These are phyloP conservation scores for Xerus inauris DNA, from an alignment of 2,113 vertebrate genomes.

Conservation along the genomic window DNA sequence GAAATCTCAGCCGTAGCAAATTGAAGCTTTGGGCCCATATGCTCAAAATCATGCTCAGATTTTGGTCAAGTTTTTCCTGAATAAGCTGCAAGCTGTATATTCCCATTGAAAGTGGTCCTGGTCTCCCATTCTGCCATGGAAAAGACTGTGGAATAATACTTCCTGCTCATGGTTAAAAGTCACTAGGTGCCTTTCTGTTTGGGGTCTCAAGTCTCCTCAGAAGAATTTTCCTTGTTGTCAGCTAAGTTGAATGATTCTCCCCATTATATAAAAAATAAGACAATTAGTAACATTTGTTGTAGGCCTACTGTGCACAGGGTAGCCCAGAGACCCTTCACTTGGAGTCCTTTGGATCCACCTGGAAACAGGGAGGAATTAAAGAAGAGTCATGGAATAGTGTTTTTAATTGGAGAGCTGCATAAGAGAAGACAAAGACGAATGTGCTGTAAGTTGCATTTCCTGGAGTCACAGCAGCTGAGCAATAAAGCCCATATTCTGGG, in stretches of 20 bases:
- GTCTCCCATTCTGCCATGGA: not conserved
- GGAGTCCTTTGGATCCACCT: not conserved
- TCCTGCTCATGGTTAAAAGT: not conserved
- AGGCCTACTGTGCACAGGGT: fast-evolving
- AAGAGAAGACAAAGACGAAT: not conserved
- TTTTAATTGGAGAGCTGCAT: not conserved
- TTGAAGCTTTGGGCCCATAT: slow-evolving; percentile 58
- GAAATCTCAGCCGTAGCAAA: slow-evolving; percentile 61
- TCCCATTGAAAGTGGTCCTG: not conserved
- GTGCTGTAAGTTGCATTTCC: not conserved
- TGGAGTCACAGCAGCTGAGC: not conserved
- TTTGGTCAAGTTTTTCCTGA: slow-evolving; percentile 47
- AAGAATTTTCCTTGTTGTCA: not conserved
- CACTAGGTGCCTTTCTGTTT: not conserved
- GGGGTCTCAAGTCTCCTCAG: not conserved
- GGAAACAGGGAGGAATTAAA: not conserved
- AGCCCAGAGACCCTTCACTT: not conserved
- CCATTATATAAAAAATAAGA: not conserved
- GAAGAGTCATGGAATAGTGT: not conserved
- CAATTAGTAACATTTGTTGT: not conserved
- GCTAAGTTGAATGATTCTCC: not conserved
- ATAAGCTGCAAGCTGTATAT: not conserved
- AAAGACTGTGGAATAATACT: not conserved
- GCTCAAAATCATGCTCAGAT: slow-evolving; percentile 61
- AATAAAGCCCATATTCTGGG: not conserved